Base-by-base conservation (phyloP, 37 sponge, comb jelly and placozoan species). In the Theonella swinhoei region DNA sequence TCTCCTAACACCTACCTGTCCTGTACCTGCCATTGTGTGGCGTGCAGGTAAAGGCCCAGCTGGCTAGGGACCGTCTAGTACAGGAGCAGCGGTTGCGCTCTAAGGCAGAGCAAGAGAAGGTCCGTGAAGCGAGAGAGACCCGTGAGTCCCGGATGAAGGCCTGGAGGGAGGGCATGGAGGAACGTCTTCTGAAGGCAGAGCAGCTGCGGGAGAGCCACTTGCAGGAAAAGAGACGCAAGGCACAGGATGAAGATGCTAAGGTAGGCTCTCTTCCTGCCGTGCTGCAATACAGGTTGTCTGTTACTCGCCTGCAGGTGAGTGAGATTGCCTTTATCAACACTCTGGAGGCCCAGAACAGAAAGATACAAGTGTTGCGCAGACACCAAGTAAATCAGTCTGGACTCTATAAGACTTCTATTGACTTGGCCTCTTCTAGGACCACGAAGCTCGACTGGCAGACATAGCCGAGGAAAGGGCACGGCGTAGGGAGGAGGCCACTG, bases 281-380 rank as follows among this genome's bases (percentile, higher is more conserved):
- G n/a, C n/a, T n/a, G n/a, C n/a, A n/a, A n/a, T n/a, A n/a, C n/a
- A n/a, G n/a, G n/a, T n/a, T n/a, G n/a, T n/a, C 35, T 11, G 8
- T 38, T 66, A 39, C n/a, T 66, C 32, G 1, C 24, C 28, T 58
- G 42, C 42, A 97, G 95, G 90, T 94, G 60, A 94, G 89, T 83
- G 97, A 97, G 74, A 97, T 97, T 28, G 88, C 95, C 26, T 97
- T 97, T 72, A 97, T 97, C 75, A 97, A 94, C 83, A 68, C 85
- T 22, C 87, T 97, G 29, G 97, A 94, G 69, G 97, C 97, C 20
- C 97, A 97, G 80, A 97, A 97, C 88, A 94, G 86, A 80, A 91
- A 89, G 71, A 91, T 97, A 66, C 92, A 97, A 68, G 88, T 94
- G 32, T 62, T 89, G 70, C 83, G 84, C 64, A 81, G 89, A 25